Conservation (phyloP, 2,113 vertebrate genomes). For the Anas platyrhynchos region DNA sequence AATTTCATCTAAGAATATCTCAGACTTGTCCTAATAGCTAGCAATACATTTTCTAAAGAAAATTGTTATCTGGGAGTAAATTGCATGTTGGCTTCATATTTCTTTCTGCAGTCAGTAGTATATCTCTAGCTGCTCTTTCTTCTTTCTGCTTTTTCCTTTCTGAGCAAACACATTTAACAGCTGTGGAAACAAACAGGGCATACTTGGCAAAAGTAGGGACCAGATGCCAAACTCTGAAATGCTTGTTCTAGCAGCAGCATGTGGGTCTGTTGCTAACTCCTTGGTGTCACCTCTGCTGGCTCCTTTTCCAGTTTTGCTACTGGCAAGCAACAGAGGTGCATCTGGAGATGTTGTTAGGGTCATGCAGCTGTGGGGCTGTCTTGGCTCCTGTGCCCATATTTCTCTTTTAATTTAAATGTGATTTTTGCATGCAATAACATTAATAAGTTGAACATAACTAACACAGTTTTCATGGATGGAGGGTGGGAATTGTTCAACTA, state of each 20-base stretch:
- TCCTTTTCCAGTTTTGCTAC: constrained; percentile 3
- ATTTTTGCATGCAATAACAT: background rate
- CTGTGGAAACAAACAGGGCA: constrained; percentile 79
- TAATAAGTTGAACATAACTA: background rate
- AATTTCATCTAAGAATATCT: constrained; percentile 26
- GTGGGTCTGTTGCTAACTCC: constrained; percentile 44
- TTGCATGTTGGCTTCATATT: constrained; percentile 46
- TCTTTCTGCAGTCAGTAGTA: constrained; percentile 18
- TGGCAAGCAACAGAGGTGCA: constrained; percentile 63
- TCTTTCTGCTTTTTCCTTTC: constrained; percentile 46
- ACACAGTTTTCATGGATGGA: accelerated
- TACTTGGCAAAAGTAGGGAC: constrained; percentile 76
- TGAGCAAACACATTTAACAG: constrained; percentile 73
- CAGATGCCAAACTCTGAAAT: constrained; percentile 75
- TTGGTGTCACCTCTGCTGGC: constrained; percentile 70
- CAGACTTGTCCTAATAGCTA: constrained; percentile 51
- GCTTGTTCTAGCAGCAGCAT: constrained; percentile 60
- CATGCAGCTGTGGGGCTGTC: constrained; percentile 20
- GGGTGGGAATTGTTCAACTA: background rate
- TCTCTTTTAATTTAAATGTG: constrained; percentile 32
- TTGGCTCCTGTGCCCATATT: constrained; percentile 19
- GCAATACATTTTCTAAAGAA: constrained; percentile 55
- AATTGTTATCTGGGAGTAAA: constrained; percentile 67
- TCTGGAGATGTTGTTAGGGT: constrained; percentile 64
- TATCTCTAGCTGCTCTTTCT: constrained; percentile 34